A percentile compares a stretch with the other conserved stretches of the same genome.
phyloP scores from a whole-genome alignment of 2,113 vertebrate species.

The Eulemur macaco region DNA sequence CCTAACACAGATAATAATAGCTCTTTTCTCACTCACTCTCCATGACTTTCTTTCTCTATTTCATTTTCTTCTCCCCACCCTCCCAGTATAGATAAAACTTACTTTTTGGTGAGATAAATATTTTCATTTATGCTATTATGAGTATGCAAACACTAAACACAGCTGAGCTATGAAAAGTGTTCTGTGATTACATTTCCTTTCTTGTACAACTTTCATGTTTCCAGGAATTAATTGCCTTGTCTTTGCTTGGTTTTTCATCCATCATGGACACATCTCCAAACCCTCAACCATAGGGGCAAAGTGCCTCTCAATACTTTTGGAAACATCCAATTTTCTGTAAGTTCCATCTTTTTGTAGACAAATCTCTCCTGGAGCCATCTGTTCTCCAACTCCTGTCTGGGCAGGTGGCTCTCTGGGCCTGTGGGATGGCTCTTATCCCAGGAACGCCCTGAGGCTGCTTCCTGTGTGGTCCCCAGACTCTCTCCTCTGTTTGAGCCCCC shows the following conservation, averaged over 20 bases:
- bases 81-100: not conserved
- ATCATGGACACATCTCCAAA: not conserved
- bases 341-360: not conserved
- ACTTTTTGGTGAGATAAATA: not conserved
- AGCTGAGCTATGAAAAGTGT: not conserved
- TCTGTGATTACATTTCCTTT: not conserved
- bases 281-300: not conserved
- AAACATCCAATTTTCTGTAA: not conserved
- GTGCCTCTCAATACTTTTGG: not conserved
- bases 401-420: not conserved
- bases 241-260: not conserved
- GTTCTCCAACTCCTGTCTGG: not conserved
- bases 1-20: not conserved
- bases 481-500: not conserved
- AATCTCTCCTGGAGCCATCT: not conserved
- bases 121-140: not conserved
- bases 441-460: not conserved
- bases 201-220: not conserved
- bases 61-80: not conserved
- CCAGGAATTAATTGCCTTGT: not conserved
- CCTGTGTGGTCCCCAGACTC: not conserved
- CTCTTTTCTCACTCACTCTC: not conserved
- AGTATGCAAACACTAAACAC: not conserved
- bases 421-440: not conserved
- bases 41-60: not conserved